Evolutionary conservation across 2,113 vertebrate genomes (phyloP).

Genomic region (Leptobrachium leishanense): DNA sequence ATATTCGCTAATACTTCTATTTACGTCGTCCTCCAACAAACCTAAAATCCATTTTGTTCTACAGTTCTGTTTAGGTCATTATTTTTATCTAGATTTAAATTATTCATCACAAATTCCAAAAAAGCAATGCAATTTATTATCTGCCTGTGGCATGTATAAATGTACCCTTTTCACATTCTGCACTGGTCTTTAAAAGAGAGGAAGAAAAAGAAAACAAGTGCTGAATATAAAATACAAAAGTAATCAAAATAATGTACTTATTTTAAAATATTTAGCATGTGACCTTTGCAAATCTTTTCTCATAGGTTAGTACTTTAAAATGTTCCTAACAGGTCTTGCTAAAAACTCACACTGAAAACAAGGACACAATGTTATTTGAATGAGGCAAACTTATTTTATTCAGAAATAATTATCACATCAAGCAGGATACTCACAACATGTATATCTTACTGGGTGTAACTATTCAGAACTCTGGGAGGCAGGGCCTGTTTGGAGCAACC

Average conservation of each 20-base stretch:
- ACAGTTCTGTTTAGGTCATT: conserved; percentile 35
- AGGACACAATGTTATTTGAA: conserved; percentile 1
- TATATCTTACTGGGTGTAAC: neutral
- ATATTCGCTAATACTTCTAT: conserved; percentile 35
- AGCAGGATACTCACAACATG: conserved; percentile 1
- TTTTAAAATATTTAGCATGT: conserved; percentile 34
- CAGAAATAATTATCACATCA: conserved; percentile 11
- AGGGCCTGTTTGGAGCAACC: no score
- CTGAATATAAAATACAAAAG: conserved; percentile 32
- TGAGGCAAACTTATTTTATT: neutral
- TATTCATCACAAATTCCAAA: conserved; percentile 41
- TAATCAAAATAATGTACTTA: conserved; percentile 17
- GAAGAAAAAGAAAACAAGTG: neutral
- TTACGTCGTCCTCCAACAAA: conserved; percentile 31
- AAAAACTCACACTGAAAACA: conserved; percentile 4
- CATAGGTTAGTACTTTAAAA: conserved; percentile 15
- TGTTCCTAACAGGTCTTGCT: conserved; percentile 9
- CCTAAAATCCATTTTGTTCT: conserved; percentile 19
- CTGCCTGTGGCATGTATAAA: conserved; percentile 34
- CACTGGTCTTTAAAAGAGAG: conserved; percentile 22
- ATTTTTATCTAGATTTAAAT: conserved; percentile 46
- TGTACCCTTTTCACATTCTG: conserved; percentile 27
- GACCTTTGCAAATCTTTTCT: conserved; percentile 25
- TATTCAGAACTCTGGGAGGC: no score
- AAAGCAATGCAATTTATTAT: conserved; percentile 46